Base-by-base conservation (phyloP, 2,888 invertebrate species). In the Caenorhabditis drosophilae region DNA sequence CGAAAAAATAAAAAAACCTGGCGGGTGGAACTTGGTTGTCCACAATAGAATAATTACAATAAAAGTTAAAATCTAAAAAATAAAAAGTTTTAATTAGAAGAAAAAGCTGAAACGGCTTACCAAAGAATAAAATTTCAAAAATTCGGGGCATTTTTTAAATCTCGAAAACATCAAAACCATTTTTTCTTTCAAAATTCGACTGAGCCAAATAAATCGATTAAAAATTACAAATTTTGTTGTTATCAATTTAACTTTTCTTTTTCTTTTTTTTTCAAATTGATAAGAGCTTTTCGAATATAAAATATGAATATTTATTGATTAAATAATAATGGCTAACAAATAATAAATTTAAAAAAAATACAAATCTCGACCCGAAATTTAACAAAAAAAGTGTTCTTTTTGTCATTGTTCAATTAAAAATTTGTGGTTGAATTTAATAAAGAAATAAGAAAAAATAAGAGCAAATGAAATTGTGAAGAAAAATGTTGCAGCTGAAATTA, bases 401-500 rank as follows among this genome's bases (percentile, higher is more conserved):
- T n/a, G n/a, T n/a, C n/a, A n/a, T n/a, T n/a, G n/a, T n/a, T n/a
- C n/a, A n/a, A n/a, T n/a, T n/a, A n/a, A n/a, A n/a, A n/a, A n/a
- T n/a, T 62, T 62, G 23, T 52, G 62, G 35, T 57, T 47, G 18
- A 57, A 62, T 40, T 70, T 63, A 18, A 75, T 44, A 15, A 74
- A 50, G 31, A 73, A 40, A 41, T 68, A 52, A 23, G 56, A 59
- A 36, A 75, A 48, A 18, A 78, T 42, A 7, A 67, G 48, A 26
- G 62, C 70, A 34, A 69, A 34, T 3, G 75, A 71, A 18, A 77
- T 47, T 2, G 80, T 80, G 45, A 73, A 56, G 7, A 81, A 63
- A 61, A 81, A 81, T 1, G 81, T 81, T 15, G 73, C 64, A 1
- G 76, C 67, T 18, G 79, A 76, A 34, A 81, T 60, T 23, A 81